Base-by-base conservation (phyloP, 64 coral and sea anemone species). In the Stichodactyla mertensii region DNA sequence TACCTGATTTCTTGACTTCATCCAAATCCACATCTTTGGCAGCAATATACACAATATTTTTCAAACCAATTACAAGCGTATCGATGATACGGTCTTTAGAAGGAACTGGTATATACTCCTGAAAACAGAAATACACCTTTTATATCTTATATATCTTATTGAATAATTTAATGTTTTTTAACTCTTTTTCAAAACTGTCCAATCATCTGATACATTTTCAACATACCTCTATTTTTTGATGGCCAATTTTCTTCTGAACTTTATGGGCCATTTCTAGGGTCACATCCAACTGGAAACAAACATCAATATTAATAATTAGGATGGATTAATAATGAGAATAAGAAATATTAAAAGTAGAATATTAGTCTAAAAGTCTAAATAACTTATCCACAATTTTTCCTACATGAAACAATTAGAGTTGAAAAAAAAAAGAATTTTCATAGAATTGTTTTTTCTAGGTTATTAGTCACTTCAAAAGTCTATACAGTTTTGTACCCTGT, bases 1-100 rank as follows among this genome's bases (percentile, higher is more conserved):
- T 74, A 74, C 69, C 69, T 70, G 66, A 16, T 53, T 81, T 81
- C 19, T 81, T 81, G 51, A 81, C 51, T 28, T 90, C 89, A 1
- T 71, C 82, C 54, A 85, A 56, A 15, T 90, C 70, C 4, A 59
- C 84, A 57, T 90, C 84, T 52, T 66, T 78, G 4, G 84, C 84
- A 16, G 83, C 70, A 7, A 90, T 77, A 79, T 23, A 85, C 13
- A 90, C 89, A 90, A 90, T 85, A 86, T 90, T 57, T 55, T 90
- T 90, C 4, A 79, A 62, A 52, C 82, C 89, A 28, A 90, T 78
- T 55, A 90, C 11, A 6, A 90, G 70, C 9, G 56, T 90, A 10
- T 52, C 84, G 19, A 90, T 86, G 16, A 86, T 60, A 4, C 57
- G n/a, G 0, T 90, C 71, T 24, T 70, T 51, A 24, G 54, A 85